A percentile compares a stretch with the other conserved stretches of the same genome.
phyloP scores from a whole-genome alignment of 2,888 invertebrate genomes.

The Pristionchus japonicus region DNA sequence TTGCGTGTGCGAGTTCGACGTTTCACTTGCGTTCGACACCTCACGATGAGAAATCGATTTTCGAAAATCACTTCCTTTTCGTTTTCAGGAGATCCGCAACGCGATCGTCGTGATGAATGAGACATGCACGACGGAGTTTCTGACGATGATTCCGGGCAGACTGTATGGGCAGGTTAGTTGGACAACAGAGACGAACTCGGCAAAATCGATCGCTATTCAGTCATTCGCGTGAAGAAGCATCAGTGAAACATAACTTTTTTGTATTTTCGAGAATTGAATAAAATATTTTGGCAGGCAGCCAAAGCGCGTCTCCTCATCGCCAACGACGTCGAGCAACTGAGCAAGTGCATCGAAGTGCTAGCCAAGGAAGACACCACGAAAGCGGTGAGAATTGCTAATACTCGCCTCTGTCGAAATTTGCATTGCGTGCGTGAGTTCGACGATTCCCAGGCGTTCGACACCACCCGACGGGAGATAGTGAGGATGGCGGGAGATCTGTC shows the following conservation, averaged over 20 bases:
- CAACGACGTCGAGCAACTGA: slow-evolving; percentile 47
- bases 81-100: slow-evolving; percentile 40
- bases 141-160: slow-evolving; percentile 12
- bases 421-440: not conserved
- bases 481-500: slow-evolving; percentile 61
- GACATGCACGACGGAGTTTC: slow-evolving; percentile 37
- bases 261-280: no score
- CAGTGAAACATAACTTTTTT: not conserved
- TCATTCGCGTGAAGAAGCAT: no score
- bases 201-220: not conserved
- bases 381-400: slow-evolving; percentile 22
- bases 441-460: slow-evolving; percentile 55
- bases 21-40: no score
- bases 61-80: no score
- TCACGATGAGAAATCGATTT: no score
- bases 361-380: slow-evolving; percentile 22
- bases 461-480: slow-evolving; percentile 59
- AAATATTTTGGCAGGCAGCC: no score
- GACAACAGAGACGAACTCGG: no score
- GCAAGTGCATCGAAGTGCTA: slow-evolving; percentile 31
- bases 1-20: no score
- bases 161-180: slow-evolving; percentile 36
- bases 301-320: slow-evolving; percentile 47
- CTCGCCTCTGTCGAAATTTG: not conserved
- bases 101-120: slow-evolving; percentile 43